phyloP scores from a whole-genome alignment of 2,797 vertebrate genomes.

The Loriculus beryllinus region DNA sequence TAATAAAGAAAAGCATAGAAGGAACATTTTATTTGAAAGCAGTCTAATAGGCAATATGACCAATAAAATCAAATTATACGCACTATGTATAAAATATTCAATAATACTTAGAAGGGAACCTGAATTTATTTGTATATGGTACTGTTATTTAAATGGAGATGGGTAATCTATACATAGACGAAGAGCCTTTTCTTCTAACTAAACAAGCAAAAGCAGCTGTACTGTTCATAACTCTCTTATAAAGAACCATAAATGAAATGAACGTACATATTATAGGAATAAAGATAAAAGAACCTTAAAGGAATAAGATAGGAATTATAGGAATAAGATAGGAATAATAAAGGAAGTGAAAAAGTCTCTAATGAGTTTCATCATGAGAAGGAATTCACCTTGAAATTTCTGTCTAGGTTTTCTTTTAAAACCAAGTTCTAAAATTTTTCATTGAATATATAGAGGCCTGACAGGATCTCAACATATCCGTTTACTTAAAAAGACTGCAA shows the following conservation, averaged over 20 bases:
- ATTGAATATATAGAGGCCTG: neutral
- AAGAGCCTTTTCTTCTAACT: neutral
- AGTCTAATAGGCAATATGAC: neutral
- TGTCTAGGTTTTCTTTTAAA: neutral
- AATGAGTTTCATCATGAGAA: neutral
- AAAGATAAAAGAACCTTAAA: neutral
- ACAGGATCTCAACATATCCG: neutral
- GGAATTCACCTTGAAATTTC: neutral
- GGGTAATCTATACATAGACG: neutral
- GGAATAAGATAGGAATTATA: too few relatives aligned
- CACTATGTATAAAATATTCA: neutral
- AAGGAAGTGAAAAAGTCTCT: neutral
- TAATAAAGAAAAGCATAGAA: neutral
- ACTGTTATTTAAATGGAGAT: neutral
- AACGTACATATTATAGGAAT: neutral
- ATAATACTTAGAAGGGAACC: neutral
- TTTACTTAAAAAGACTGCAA: neutral
- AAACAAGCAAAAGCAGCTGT: neutral
- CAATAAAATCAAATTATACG: neutral
- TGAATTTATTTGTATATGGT: neutral
- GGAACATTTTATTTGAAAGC: neutral
- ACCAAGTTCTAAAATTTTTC: neutral
- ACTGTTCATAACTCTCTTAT: neutral
- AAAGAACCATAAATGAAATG: neutral
- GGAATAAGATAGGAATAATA: too few relatives aligned